Conservation (phyloP, 2,797 vertebrate species). For the Potorous gilbertii region DNA sequence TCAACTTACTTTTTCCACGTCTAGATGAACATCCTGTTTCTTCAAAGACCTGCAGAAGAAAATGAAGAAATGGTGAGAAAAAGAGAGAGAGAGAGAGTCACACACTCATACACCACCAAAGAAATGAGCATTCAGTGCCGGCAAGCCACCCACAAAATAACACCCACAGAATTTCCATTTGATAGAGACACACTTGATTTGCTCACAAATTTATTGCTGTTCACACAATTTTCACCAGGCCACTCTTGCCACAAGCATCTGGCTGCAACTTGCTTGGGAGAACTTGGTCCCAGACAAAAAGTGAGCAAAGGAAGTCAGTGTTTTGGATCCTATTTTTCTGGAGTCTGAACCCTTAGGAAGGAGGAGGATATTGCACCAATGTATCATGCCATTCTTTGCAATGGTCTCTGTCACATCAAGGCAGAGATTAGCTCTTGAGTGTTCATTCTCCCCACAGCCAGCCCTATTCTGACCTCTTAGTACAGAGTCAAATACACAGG, state of each 20-base stretch:
- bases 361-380: neutral
- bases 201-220: constrained; percentile 55
- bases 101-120: neutral
- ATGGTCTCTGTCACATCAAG: neutral
- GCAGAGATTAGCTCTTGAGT: neutral
- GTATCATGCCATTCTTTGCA: neutral
- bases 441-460: constrained; percentile 4
- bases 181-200: constrained; percentile 42
- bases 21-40: constrained; percentile 58
- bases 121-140: constrained; percentile 35
- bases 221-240: constrained; percentile 70
- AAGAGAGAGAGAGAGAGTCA: constrained; percentile 22
- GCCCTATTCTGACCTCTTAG: neutral
- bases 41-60: constrained; percentile 55
- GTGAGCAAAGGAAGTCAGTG: constrained; percentile 23
- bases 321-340: constrained; percentile 31
- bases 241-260: constrained; percentile 71
- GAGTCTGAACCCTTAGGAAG: constrained; percentile 2
- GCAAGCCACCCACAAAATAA: constrained; percentile 55
- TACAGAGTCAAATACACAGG: neutral
- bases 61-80: constrained; percentile 38
- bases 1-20: constrained; percentile 64
- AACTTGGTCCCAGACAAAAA: neutral
- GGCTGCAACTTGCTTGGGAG: constrained; percentile 34
- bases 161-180: constrained; percentile 74